Base-by-base conservation (phyloP, 2,797 vertebrate species). In the Knipowitschia caucasica region DNA sequence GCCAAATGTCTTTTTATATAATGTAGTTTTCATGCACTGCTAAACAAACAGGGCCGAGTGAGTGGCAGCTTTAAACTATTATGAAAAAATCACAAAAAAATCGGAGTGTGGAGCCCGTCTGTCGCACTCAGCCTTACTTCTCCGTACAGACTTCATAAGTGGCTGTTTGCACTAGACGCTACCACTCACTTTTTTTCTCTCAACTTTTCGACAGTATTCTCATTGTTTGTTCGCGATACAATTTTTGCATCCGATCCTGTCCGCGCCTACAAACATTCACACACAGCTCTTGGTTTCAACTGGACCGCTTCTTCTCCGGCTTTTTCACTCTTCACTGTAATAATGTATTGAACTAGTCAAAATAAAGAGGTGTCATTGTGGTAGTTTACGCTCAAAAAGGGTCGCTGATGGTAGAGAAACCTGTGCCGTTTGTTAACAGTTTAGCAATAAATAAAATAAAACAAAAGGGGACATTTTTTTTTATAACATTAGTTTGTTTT, bases 381-480 rank as follows among this genome's bases (percentile, higher is more conserved):
- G 86, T 92, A 91, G 89, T 88, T n/a, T 36, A 74, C 79, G 82
- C 81, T 93, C 92, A 92, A 43, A 90, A 91, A 91, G 89, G 90
- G 92, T 91, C 91, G 77, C 84, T 90, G 90, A 90, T 89, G 89
- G 92, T 96, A 92, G 92, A 92, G 92, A 92, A 92, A 87, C 92
- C 89, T 92, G 91, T 93, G 92, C 94, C 89, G 91, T 93, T 95
- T 94, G 92, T 95, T 46, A 94, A 95, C 92, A 93, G n/a, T 94
- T 92, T 95, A 98, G 95, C 95, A 98, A 98, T 98, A 97, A 95
- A 93, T 93, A 50, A n/a, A n/a, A n/a, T n/a, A n/a, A n/a, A 83
- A 92, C 65, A 84, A 91, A 91, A 67, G 88, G 88, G 92, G 92
- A 92, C 87, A 86, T 44, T 58, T 60, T 23, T 59, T 84, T 82